phyloP scores from a whole-genome alignment of 2,113 vertebrate species.

The Muntiacus reevesi region DNA sequence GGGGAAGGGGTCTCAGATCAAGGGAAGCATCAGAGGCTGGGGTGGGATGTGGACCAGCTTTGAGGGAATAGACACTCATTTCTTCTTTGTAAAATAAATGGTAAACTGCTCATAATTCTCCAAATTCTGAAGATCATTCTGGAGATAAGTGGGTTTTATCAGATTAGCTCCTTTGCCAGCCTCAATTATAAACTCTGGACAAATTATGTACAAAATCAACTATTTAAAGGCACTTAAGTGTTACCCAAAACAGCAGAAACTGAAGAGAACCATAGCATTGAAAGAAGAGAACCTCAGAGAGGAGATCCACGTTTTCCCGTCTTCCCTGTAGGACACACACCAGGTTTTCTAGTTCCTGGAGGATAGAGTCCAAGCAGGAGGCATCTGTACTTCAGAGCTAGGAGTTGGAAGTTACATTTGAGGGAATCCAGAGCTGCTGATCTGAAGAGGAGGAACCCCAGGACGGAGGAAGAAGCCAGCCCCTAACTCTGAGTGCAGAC shows the following conservation, averaged over 20 bases:
- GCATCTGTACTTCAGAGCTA: accelerated
- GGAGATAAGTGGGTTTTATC: background rate
- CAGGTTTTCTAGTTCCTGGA: background rate
- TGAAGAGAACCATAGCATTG: background rate
- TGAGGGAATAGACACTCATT: accelerated
- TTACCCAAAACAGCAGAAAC: background rate
- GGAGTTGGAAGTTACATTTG: too few species aligned
- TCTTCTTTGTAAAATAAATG: background rate
- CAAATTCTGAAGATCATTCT: background rate
- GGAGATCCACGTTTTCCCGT: accelerated
- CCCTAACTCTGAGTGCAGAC: background rate
- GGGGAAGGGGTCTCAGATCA: accelerated
- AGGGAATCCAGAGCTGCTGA: background rate
- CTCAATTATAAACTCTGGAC: background rate
- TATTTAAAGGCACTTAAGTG: background rate
- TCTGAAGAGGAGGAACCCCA: background rate
- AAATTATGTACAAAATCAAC: background rate
- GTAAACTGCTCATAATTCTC: background rate
- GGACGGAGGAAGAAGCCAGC: background rate
- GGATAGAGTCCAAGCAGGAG: background rate
- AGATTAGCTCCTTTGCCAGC: background rate
- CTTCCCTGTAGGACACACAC: background rate
- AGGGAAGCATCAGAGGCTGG: accelerated
- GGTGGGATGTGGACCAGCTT: accelerated
- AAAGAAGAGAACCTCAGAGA: background rate